Base-by-base conservation (phyloP, 2,888 invertebrate genomes). In the Cantharis rufa region DNA sequence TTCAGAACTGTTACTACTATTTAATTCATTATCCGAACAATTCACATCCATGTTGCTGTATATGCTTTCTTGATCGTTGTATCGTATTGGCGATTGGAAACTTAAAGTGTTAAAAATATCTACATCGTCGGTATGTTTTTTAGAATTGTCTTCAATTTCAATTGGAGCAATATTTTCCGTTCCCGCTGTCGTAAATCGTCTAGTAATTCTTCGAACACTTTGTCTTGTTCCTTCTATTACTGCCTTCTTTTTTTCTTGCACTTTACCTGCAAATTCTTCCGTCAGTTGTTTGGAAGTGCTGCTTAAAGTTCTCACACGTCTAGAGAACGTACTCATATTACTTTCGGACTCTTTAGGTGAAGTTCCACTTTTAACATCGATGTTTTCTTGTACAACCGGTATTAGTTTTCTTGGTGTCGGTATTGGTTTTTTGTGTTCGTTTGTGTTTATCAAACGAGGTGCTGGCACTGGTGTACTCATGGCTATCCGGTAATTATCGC, bases 81-180 rank as follows among this genome's bases (percentile, higher is more conserved):
- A 32, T 62, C 88, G 83, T 70, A 92, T 86, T 2, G 93, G 93
- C 15, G 93, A 93, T 81, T 91, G 90, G 83, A 93, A 93, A 79
- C 91, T 91, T 78, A 93, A 92, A 66, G 90, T 90, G 82, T 91
- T 92, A 88, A 94, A 94, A 11, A 93, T 88, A 83, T 90, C 85
- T 10, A 85, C 80, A 21, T 79, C 78, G 10, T 79, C 79, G 10
- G 81, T 79, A 69, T 79, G 80, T 18, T 79, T 75, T 69, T 83
- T 84, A 15, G 82, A 82, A 21, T 82, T 78, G 48, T 83, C 82
- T 69, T 84, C 83, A 61, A 82, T 80, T 69, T 81, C 79, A 76
- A 76, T 77, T 69, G 81, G 78, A 11, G 77, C 72, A 10, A 75
- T 76, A 15, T 80, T 77, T 68, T 76, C 78, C 13, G 62, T 78